Evolutionary conservation across 2,888 invertebrate species (phyloP).

Genomic region (Cephus rjabovi): DNA sequence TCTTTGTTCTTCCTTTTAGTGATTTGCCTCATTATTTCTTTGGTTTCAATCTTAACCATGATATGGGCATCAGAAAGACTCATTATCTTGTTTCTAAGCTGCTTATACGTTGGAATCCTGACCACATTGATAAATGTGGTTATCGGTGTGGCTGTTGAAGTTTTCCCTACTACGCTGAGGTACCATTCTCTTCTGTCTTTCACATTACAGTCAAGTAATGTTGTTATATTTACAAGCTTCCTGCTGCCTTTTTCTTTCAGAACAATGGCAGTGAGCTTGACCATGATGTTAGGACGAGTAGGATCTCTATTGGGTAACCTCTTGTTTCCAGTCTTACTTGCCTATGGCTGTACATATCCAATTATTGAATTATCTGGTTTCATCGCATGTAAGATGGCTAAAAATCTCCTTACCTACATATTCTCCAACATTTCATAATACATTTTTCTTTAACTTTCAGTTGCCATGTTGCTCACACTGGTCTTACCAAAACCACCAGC

Average conservation of each 20-base stretch:
- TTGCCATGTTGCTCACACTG: conserved; percentile 37
- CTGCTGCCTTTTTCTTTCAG: conserved; percentile 40
- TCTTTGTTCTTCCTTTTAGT: conserved; percentile 26
- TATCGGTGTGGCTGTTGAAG: conserved; percentile 73
- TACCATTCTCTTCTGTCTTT: conserved; percentile 42
- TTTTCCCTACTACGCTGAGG: conserved; percentile 77
- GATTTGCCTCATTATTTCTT: conserved; percentile 33
- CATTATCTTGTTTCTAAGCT: conserved; percentile 42
- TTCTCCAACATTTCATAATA: not conserved
- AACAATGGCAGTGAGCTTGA: conserved; percentile 61
- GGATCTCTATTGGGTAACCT: conserved; percentile 62
- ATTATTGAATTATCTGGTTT: conserved; percentile 43
- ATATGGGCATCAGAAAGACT: conserved; percentile 47
- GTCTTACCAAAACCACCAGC: conserved; percentile 42
- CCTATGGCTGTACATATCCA: conserved; percentile 49
- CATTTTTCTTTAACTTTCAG: conserved; percentile 30
- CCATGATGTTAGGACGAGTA: conserved; percentile 59
- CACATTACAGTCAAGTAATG: conserved; percentile 7
- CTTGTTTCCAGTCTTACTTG: conserved; percentile 58
- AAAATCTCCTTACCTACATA: not conserved
- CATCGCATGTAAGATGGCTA: conserved; percentile 39
- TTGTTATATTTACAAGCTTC: conserved; percentile 19
- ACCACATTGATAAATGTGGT: conserved; percentile 63
- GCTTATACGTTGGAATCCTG: conserved; percentile 43
- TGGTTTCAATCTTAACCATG: conserved; percentile 38